phyloP scores from a whole-genome alignment of 2,797 vertebrate species.

The Molothrus aeneus region DNA sequence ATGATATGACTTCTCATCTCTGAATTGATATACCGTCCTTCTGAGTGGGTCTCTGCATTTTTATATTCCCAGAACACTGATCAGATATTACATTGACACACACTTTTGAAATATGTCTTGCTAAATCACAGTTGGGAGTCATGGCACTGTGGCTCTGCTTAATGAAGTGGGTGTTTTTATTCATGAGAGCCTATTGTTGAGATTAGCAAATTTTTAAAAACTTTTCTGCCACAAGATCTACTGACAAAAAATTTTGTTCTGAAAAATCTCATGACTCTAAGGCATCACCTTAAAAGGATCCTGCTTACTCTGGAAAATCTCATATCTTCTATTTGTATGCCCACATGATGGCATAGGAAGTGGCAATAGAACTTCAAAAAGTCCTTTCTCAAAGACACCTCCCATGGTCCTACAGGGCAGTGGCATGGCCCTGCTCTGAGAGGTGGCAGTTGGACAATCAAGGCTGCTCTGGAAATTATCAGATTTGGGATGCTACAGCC shows the following conservation, averaged over 20 bases:
- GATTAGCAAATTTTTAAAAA: neutral
- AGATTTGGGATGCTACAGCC: neutral
- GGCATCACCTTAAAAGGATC: neutral
- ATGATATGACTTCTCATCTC: slow-evolving; percentile 42
- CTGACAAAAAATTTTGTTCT: neutral
- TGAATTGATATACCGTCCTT: slow-evolving; percentile 35
- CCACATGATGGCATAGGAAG: neutral
- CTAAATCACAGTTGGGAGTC: neutral
- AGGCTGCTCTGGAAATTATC: neutral
- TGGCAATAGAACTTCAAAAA: neutral
- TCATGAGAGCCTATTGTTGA: slow-evolving; percentile 2
- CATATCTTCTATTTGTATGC: neutral
- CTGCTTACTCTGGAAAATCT: neutral
- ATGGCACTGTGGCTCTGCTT: neutral
- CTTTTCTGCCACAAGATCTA: neutral
- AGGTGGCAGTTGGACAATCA: neutral
- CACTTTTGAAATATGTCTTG: slow-evolving; percentile 36
- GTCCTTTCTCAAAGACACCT: neutral
- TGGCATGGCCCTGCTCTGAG: neutral
- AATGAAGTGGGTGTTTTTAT: slow-evolving; percentile 19
- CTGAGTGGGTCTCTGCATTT: slow-evolving; percentile 3
- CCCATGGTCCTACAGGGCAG: neutral
- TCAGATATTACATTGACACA: slow-evolving; percentile 12
- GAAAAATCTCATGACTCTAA: neutral
- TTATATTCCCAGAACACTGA: neutral